These are phyloP conservation scores for Benthosema pterotum DNA, from an alignment of 2,797 vertebrate genomes.

Conservation along the genomic window DNA sequence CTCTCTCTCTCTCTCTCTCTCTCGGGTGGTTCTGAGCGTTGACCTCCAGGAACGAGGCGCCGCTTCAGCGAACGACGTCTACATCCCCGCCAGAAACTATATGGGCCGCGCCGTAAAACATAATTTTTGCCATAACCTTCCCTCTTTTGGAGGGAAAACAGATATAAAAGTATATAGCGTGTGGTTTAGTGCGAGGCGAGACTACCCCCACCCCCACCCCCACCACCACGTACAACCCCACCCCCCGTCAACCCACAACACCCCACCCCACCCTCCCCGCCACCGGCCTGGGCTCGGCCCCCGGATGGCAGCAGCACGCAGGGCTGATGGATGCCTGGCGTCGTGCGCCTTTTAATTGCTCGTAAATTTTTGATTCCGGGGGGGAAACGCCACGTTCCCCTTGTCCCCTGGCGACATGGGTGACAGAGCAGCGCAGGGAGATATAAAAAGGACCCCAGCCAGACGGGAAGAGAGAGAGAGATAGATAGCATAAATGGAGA, in stretches of 20 bases:
- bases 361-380: constrained; percentile 96
- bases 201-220: constrained; percentile 50
- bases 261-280: constrained; percentile 65
- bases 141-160: constrained; percentile 97
- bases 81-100: constrained; percentile 83
- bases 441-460: constrained; percentile 57
- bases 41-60: constrained; percentile 71
- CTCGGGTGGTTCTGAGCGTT: constrained; percentile 79
- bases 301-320: constrained; percentile 87
- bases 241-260: too few relatives aligned
- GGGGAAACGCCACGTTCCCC: constrained; percentile 77
- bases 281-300: too few relatives aligned
- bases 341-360: constrained; percentile 97
- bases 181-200: constrained; percentile 87
- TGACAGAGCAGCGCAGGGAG: constrained; percentile 71
- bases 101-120: constrained; percentile 79
- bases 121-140: constrained; percentile 95
- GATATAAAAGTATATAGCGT: constrained; percentile 99
- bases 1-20: constrained; percentile 30
- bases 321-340: constrained; percentile 92
- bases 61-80: constrained; percentile 69
- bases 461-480: constrained; percentile 32
- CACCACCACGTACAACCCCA: constrained; percentile 75
- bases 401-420: constrained; percentile 74
- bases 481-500: background rate